Conservation (phyloP, 1,140 invertebrate species). For the Drosophila teissieri region DNA sequence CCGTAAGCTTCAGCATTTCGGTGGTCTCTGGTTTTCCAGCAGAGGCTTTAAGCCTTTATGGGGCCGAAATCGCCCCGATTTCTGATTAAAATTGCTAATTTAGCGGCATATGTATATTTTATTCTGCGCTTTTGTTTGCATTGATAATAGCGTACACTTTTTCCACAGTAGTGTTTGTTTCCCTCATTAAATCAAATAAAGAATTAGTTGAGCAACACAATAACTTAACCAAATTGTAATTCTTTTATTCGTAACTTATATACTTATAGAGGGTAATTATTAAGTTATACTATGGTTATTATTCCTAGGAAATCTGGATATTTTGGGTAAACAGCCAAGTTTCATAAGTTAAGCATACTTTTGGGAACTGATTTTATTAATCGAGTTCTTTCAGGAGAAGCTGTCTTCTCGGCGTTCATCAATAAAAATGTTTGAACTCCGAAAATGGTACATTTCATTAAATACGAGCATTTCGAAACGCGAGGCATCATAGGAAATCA, state of each 20-base stretch:
- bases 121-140: background rate
- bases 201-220: too few species aligned
- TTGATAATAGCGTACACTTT: background rate
- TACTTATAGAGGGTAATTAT: too few species aligned
- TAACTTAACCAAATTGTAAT: too few species aligned
- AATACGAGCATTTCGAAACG: background rate
- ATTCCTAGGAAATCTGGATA: too few species aligned
- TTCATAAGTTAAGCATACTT: slow-evolving; percentile 3
- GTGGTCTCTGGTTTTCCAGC: background rate
- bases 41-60: background rate
- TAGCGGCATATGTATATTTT: background rate
- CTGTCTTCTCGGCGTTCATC: slow-evolving; percentile 6
- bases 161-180: too few species aligned
- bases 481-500: slow-evolving; percentile 8
- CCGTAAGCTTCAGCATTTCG: slow-evolving; percentile 35
- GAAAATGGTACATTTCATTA: background rate
- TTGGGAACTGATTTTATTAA: background rate
- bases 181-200: too few species aligned
- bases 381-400: background rate
- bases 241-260: too few species aligned
- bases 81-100: slow-evolving; percentile 22
- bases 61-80: background rate
- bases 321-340: too few species aligned
- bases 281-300: too few species aligned
- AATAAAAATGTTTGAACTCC: background rate